phyloP scores from a whole-genome alignment of 2,888 invertebrate species.

The Cylloceria caligata region DNA sequence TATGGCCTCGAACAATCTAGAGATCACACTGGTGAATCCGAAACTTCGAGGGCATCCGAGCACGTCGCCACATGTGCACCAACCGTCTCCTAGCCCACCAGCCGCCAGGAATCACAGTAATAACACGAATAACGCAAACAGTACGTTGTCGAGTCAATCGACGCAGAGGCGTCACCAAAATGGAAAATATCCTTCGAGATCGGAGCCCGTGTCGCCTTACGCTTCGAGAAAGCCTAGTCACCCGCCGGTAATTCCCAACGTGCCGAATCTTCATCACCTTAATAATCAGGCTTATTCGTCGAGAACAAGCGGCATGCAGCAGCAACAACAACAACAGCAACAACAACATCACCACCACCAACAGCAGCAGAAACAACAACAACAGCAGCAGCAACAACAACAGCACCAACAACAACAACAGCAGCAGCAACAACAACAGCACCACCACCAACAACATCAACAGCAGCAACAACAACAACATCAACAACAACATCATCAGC shows the following conservation, averaged over 20 bases:
- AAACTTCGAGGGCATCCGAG: conserved; percentile 76
- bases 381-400: conserved; percentile 31
- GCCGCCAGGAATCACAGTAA: conserved; percentile 62
- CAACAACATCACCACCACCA: conserved; percentile 60
- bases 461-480: conserved; percentile 67
- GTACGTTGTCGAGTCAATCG: conserved; percentile 73
- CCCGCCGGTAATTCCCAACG: conserved; percentile 82
- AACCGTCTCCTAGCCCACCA: conserved; percentile 70
- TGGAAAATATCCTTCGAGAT: conserved; percentile 86
- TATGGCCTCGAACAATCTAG: conserved; percentile 88
- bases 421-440: conserved; percentile 68
- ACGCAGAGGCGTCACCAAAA: conserved; percentile 86
- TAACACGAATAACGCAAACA: conserved; percentile 65
- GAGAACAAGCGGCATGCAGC: conserved; percentile 48
- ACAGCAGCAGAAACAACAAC: conserved; percentile 27
- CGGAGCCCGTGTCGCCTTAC: conserved; percentile 82
- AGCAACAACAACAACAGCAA: conserved; percentile 64
- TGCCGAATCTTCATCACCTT: conserved; percentile 82
- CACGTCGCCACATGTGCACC: conserved; percentile 60
- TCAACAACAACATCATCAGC: conserved; percentile 68
- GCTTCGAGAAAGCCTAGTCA: conserved; percentile 78
- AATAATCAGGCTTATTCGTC: conserved; percentile 63
- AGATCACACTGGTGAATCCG: conserved; percentile 89
- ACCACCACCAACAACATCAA: conserved; percentile 67
- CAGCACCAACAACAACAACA: conserved; percentile 68